Evolutionary conservation across 2,888 invertebrate species (phyloP).

Genomic region (Luffia ferchaultella): DNA sequence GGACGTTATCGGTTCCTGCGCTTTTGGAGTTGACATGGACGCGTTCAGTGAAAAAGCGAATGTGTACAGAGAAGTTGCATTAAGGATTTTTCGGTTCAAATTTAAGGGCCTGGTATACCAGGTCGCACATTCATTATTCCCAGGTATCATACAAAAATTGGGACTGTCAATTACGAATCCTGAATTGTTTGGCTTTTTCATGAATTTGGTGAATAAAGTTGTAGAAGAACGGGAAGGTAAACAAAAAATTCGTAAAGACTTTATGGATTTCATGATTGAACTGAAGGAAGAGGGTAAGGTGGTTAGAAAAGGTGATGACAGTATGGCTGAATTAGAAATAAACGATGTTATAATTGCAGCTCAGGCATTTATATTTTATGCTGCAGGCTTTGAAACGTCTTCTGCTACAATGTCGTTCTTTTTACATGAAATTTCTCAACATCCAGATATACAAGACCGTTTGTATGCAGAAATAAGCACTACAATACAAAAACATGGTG

Average conservation of each 20-base stretch:
- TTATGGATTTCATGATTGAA: conserved; percentile 16
- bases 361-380: conserved; percentile 46
- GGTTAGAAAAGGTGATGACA: conserved; percentile 4
- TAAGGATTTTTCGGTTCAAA: neutral
- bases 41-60: neutral
- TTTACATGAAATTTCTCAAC: conserved; percentile 33
- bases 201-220: conserved; percentile 14
- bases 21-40: conserved; percentile 3
- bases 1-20: neutral
- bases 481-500: conserved; percentile 18
- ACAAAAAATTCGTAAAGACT: conserved; percentile 11
- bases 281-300: conserved; percentile 8
- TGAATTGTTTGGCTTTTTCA: conserved; percentile 6
- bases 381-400: conserved; percentile 49
- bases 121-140: neutral
- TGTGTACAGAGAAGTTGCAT: neutral
- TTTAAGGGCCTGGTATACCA: neutral
- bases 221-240: conserved; percentile 9
- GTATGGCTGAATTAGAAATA: conserved; percentile 19
- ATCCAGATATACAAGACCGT: conserved; percentile 36
- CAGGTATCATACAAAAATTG: neutral
- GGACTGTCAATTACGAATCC: neutral
- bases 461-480: conserved; percentile 22
- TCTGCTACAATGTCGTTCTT: conserved; percentile 38
- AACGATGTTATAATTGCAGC: conserved; percentile 33